A percentile compares a stretch with the other conserved stretches of the same genome.
Evolutionary conservation across 1,140 invertebrate genomes (phyloP).

Genomic region (Atta texana): DNA sequence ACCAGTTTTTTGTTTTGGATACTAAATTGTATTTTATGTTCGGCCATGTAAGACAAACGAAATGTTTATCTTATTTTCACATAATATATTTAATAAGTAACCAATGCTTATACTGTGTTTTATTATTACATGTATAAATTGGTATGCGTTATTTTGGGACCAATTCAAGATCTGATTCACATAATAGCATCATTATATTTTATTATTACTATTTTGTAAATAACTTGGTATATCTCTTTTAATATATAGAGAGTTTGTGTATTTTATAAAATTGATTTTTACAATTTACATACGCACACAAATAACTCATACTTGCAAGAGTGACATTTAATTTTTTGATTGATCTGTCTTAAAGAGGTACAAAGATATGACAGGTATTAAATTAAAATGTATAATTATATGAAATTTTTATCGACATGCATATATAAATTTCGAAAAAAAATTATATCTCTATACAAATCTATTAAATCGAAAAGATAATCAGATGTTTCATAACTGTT

Average conservation of each 20-base stretch:
- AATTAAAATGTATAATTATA: conserved; percentile 40
- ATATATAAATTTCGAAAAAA: conserved; percentile 36
- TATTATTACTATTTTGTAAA: conserved; percentile 47
- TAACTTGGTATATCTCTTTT: conserved; percentile 24
- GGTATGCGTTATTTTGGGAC: conserved; percentile 49
- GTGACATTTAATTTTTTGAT: conserved; percentile 13
- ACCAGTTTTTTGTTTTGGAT: background rate
- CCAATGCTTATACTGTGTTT: background rate
- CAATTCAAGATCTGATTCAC: conserved; percentile 23
- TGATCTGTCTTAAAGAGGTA: conserved; percentile 17
- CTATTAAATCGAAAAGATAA: conserved; percentile 17
- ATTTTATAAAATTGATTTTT: conserved; percentile 40
- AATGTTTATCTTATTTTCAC: background rate
- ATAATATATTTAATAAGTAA: background rate
- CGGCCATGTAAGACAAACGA: background rate
- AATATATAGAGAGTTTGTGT: background rate
- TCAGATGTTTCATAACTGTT: conserved; percentile 14
- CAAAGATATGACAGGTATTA: conserved; percentile 45
- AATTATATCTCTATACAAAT: conserved; percentile 13
- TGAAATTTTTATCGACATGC: conserved; percentile 30
- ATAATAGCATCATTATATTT: background rate
- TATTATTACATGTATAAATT: background rate
- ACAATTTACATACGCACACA: background rate
- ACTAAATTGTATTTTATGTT: conserved; percentile 6
- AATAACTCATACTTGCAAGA: conserved; percentile 3